Evolutionary conservation across 1,140 invertebrate genomes (phyloP).

Genomic region (Drosophila fuyamai): DNA sequence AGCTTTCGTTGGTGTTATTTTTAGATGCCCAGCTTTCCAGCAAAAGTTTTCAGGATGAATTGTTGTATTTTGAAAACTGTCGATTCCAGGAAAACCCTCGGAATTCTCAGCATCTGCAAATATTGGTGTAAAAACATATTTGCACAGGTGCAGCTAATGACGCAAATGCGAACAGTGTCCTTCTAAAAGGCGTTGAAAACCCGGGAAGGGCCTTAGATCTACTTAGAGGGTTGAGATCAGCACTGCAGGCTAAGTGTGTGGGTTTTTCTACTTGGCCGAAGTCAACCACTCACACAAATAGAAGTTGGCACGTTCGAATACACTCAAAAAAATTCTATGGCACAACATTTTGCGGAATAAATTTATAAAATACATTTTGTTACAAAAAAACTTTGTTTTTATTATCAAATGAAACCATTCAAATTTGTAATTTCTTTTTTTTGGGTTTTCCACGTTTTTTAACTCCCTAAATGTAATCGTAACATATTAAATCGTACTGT

Average conservation of each 20-base stretch:
- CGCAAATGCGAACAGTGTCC: constrained; percentile 35
- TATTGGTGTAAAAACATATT: background rate
- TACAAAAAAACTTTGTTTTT: too few relatives aligned
- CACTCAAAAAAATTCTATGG: background rate
- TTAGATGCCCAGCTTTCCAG: constrained; percentile 42
- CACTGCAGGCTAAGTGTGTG: constrained; percentile 22
- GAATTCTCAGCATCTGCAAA: background rate
- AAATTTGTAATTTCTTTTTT: too few relatives aligned
- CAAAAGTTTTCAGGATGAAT: constrained; percentile 52
- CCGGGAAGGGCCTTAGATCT: background rate
- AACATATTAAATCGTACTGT: too few relatives aligned
- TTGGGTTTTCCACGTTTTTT: too few relatives aligned
- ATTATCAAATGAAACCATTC: too few relatives aligned
- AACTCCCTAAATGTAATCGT: too few relatives aligned
- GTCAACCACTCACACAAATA: constrained; percentile 14
- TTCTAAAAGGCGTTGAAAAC: background rate
- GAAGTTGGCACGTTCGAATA: constrained; percentile 3
- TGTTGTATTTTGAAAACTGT: background rate
- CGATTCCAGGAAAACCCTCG: constrained; percentile 25
- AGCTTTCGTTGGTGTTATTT: constrained; percentile 61
- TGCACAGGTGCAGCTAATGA: constrained; percentile 39
- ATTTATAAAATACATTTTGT: too few relatives aligned
- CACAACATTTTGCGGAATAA: too few relatives aligned
- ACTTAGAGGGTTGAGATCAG: constrained; percentile 54
- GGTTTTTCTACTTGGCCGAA: constrained; percentile 5